These are phyloP conservation scores for Daktulosphaira vitifoliae DNA, from an alignment of 1,140 invertebrate species.

Conservation along the genomic window DNA sequence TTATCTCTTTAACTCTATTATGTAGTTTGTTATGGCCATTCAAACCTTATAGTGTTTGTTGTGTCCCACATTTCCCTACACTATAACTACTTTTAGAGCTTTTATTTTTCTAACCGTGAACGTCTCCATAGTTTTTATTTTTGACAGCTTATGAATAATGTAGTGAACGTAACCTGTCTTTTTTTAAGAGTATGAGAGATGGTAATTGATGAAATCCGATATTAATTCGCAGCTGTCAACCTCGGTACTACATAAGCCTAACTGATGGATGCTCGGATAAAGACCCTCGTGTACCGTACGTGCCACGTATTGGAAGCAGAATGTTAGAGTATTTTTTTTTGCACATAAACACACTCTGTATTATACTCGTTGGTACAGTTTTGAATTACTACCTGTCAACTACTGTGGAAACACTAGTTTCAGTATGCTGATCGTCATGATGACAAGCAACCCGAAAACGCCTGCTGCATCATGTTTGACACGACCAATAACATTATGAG, in stretches of 20 bases:
- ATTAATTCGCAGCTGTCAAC: conserved; percentile 33
- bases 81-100: no score
- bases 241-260: conserved; percentile 28
- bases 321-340: not conserved
- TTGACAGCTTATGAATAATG: conserved; percentile 25
- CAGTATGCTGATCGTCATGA: no score
- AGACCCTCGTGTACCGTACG: conserved; percentile 7
- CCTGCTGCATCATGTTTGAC: conserved; percentile 6
- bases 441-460: not conserved
- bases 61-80: no score
- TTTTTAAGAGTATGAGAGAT: conserved; percentile 6
- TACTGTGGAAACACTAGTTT: conserved; percentile 16
- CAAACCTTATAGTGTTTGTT: no score
- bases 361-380: not conserved
- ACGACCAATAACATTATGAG: conserved; percentile 15
- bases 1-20: no score
- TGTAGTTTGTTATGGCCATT: no score
- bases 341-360: not conserved
- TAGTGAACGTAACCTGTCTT: conserved; percentile 10
- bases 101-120: no score
- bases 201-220: conserved; percentile 34
- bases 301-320: not conserved
- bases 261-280: conserved; percentile 30
- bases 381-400: conserved; percentile 34
- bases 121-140: not conserved